Base-by-base conservation (phyloP, 2,113 vertebrate species). In the Erythrocebus patas region DNA sequence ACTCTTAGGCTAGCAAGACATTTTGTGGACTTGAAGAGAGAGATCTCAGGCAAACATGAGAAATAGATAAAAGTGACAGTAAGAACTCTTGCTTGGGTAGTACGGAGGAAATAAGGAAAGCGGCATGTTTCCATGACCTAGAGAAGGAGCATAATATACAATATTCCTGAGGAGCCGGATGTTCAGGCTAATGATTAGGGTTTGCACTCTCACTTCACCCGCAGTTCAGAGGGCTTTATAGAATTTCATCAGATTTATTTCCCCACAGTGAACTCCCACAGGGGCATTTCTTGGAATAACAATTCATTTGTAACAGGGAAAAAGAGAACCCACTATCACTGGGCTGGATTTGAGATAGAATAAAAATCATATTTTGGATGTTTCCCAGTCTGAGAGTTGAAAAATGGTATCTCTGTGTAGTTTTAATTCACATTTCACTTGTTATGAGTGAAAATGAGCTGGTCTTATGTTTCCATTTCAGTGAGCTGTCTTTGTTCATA, bases 1-100 rank as follows among this genome's bases (percentile, higher is more conserved):
- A 12, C 11, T 73, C 16, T 91, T 61, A 30, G 35, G 23, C 25
- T 64, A 32, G 27, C n/a, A 80, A 87, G 68, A 64, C 2, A 52
- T 40, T 66, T 87, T 93, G n/a, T 90, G 84, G 55, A 80, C 23
- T 94, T 89, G 50, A 45, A 92, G 40, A 89, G 48, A 89, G 55
- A 50, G 50, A 66, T 94, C 86, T 79, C 35, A 89, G 45, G 79
- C 35, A 40, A 85, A 72, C 40, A 16, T 32, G 25, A 92, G 84
- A 94, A 76, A 81, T 23, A 89, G 81, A 55, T 75, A 59, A 93
- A 76, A 59, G 16, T 61, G 50, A 38, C 73, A 70, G 23, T 48
- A 55, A 94, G 23, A 79, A 66, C 10, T 90, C 10, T 85, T 75
- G 64, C 64, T 38, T 81, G 68, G 20, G 13, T 45, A 32, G 13